A percentile compares a stretch with the other conserved stretches of the same genome.
Evolutionary conservation across 2,888 invertebrate genomes (phyloP).

Genomic region (Sclerodermus sp.): DNA sequence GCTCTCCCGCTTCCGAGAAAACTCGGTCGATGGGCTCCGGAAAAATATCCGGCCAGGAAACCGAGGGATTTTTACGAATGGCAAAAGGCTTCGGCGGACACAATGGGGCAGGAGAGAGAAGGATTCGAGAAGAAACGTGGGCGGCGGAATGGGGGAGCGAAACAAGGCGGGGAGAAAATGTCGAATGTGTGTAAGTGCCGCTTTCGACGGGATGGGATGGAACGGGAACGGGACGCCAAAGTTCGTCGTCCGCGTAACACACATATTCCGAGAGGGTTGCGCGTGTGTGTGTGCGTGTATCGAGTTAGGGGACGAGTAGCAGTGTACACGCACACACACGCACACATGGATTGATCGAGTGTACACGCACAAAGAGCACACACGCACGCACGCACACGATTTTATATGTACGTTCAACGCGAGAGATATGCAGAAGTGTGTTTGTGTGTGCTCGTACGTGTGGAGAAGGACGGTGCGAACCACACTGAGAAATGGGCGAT

Average conservation of each 20-base stretch:
- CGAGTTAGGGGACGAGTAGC: too few species aligned
- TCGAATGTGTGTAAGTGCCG: background rate
- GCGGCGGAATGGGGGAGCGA: background rate
- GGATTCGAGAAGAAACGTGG: background rate
- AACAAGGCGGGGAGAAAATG: background rate
- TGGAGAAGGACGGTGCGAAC: background rate
- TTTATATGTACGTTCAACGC: background rate
- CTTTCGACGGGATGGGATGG: too few species aligned
- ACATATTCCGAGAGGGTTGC: background rate
- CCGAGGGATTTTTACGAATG: too few species aligned
- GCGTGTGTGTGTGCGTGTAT: too few species aligned
- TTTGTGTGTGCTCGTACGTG: too few species aligned
- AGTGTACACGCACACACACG: conserved; percentile 5
- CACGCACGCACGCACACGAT: background rate
- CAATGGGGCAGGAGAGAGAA: background rate
- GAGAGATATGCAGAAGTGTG: background rate
- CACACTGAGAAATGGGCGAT: conserved; percentile 11
- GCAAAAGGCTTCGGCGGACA: too few species aligned
- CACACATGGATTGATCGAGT: too few species aligned
- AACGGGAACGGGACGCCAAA: conserved; percentile 36
- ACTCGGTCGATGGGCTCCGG: too few species aligned
- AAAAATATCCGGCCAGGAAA: too few species aligned
- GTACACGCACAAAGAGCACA: too few species aligned
- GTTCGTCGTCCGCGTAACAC: conserved; percentile 42
- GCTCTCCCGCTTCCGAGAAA: too few species aligned